Evolutionary conservation across 2,888 invertebrate species (phyloP).

Genomic region (Timema cristinae): DNA sequence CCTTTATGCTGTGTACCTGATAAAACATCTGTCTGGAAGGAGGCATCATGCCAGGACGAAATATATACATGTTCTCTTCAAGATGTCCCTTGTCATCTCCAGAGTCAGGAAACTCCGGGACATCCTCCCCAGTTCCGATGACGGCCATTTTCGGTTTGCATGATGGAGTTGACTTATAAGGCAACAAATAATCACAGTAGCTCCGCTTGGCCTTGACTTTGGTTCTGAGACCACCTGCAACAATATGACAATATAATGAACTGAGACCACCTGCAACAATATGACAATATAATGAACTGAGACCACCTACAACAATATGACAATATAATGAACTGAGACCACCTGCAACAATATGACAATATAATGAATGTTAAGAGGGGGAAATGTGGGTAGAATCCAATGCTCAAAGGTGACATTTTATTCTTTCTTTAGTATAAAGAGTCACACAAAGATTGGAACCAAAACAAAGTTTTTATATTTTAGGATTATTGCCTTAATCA

Average conservation of each 20-base stretch:
- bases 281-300: too few species aligned
- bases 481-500: too few species aligned
- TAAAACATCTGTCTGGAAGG: slow-evolving; percentile 85
- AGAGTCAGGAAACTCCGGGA: slow-evolving; percentile 13
- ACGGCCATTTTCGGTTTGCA: slow-evolving; percentile 38
- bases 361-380: too few species aligned
- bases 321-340: too few species aligned
- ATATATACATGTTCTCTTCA: slow-evolving; percentile 54
- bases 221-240: slow-evolving; percentile 49
- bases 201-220: slow-evolving; percentile 51
- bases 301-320: too few species aligned
- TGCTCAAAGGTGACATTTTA: too few species aligned
- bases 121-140: slow-evolving; percentile 31
- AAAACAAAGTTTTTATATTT: too few species aligned
- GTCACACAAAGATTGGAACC: too few species aligned
- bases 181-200: slow-evolving; percentile 47
- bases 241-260: too few species aligned
- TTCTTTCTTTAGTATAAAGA: too few species aligned
- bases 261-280: too few species aligned
- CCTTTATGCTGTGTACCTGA: slow-evolving; percentile 55
- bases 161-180: slow-evolving; percentile 45
- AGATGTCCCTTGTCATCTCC: slow-evolving; percentile 39
- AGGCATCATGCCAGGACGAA: slow-evolving; percentile 70
- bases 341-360: slow-evolving; percentile 38
- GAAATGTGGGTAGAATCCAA: too few species aligned